Evolutionary conservation across 37 sponge, comb jelly and placozoan genomes (phyloP).

Genomic region (Agelas oroides): DNA sequence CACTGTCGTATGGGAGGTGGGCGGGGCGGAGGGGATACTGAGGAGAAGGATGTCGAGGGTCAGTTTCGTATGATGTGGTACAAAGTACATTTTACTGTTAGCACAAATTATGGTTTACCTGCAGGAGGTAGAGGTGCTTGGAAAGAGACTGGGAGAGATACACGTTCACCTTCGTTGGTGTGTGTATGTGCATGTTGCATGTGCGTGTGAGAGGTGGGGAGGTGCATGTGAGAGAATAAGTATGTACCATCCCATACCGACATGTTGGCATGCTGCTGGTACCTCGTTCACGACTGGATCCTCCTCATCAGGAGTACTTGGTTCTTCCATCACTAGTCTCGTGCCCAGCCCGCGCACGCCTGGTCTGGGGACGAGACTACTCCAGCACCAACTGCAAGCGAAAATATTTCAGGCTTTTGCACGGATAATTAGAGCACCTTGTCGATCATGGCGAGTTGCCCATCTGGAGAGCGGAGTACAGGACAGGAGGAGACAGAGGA

Average conservation of each 20-base stretch:
- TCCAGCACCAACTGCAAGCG: no score
- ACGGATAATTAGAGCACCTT: no score
- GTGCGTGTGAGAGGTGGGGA: neutral
- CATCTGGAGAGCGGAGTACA: no score
- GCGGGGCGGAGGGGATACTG: constrained; percentile 83
- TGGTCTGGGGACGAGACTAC: no score
- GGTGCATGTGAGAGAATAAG: neutral
- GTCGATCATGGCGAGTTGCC: no score
- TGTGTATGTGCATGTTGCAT: no score
- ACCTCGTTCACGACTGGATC: constrained; percentile 61
- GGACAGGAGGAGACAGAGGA: no score
- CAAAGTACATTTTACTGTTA: no score
- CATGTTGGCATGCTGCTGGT: neutral
- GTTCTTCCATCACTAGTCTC: neutral
- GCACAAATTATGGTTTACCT: constrained; percentile 39
- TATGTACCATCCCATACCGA: neutral
- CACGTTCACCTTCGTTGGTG: constrained; percentile 45
- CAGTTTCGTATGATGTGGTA: neutral
- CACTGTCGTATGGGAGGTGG: constrained; percentile 42
- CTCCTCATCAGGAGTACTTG: neutral
- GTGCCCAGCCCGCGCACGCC: no score
- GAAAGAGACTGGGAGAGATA: constrained; percentile 57
- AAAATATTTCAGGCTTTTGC: no score
- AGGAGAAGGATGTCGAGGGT: neutral
- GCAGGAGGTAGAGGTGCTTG: constrained; percentile 53